Evolutionary conservation across 1,140 invertebrate genomes (phyloP).

Genomic region (Hestina assimilis): DNA sequence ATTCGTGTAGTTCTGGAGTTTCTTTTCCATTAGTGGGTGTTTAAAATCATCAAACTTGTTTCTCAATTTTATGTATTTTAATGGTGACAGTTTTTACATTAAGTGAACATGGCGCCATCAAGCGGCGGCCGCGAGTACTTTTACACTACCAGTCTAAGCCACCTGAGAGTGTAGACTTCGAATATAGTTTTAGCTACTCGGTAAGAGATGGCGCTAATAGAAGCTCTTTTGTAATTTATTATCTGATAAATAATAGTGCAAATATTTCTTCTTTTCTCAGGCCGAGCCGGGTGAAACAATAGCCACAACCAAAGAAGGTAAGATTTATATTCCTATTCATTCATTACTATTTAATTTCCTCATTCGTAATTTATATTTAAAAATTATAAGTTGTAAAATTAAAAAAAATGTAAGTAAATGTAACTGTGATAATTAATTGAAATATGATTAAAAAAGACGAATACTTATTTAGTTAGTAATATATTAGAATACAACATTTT

Average conservation of each 20-base stretch:
- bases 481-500: too few species aligned
- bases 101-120: slow-evolving; percentile 74
- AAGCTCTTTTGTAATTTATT: too few species aligned
- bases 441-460: too few species aligned
- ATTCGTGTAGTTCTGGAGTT: slow-evolving; percentile 14
- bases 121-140: slow-evolving; percentile 70
- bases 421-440: too few species aligned
- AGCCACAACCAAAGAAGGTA: slow-evolving; percentile 78
- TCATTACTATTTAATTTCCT: too few species aligned
- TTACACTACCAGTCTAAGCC: slow-evolving; percentile 52
- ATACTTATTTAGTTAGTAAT: too few species aligned
- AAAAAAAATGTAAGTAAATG: too few species aligned
- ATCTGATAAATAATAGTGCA: too few species aligned
- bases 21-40: slow-evolving; percentile 14
- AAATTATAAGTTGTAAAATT: too few species aligned
- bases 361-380: too few species aligned
- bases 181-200: slow-evolving; percentile 57
- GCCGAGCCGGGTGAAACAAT: slow-evolving; percentile 75
- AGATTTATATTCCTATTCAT: slow-evolving; percentile 15
- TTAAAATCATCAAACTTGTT: slow-evolving; percentile 25
- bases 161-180: slow-evolving; percentile 34
- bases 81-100: slow-evolving; percentile 73
- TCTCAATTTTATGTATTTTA: slow-evolving; percentile 62
- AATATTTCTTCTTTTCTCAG: slow-evolving; percentile 52
- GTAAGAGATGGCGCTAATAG: slow-evolving; percentile 68